Conservation (phyloP, 2,113 vertebrate species). For the Passer montanus region DNA sequence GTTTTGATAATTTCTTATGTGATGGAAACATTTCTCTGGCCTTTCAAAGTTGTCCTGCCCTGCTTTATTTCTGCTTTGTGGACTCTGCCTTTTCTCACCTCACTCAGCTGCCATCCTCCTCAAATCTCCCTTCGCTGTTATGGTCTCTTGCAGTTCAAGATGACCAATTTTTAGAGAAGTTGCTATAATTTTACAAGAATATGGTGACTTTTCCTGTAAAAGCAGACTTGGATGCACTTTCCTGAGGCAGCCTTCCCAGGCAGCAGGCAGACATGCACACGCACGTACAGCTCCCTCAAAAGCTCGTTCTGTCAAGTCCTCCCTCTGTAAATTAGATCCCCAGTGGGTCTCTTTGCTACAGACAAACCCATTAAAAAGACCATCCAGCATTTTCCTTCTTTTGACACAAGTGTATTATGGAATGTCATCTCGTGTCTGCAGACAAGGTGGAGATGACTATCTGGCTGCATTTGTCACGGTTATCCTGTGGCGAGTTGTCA, state of each 20-base stretch:
- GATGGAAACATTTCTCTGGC: not conserved
- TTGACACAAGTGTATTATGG: not conserved
- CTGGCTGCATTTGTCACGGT: slow-evolving; percentile 31
- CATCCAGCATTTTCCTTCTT: slow-evolving; percentile 22
- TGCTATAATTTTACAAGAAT: not conserved
- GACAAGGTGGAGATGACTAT: slow-evolving; percentile 25
- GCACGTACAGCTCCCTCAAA: not conserved
- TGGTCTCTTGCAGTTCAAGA: not conserved
- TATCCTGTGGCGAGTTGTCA: slow-evolving; percentile 21
- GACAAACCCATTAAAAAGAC: slow-evolving; percentile 24
- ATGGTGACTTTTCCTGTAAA: not conserved
- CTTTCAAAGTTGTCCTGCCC: not conserved
- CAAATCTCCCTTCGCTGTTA: fast-evolving
- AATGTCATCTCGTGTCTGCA: not conserved
- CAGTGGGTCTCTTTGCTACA: not conserved
- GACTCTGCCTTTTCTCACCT: not conserved
- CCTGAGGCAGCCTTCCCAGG: not conserved
- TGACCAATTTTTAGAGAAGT: not conserved
- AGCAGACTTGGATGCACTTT: not conserved
- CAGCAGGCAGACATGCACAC: not conserved
- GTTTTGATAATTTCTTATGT: not conserved
- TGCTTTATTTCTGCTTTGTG: not conserved
- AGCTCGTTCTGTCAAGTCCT: not conserved
- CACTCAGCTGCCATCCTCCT: not conserved
- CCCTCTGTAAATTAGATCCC: not conserved